These are phyloP conservation scores for Antechinus stuartii DNA, from an alignment of 2,113 vertebrate species.

Conservation along the genomic window DNA sequence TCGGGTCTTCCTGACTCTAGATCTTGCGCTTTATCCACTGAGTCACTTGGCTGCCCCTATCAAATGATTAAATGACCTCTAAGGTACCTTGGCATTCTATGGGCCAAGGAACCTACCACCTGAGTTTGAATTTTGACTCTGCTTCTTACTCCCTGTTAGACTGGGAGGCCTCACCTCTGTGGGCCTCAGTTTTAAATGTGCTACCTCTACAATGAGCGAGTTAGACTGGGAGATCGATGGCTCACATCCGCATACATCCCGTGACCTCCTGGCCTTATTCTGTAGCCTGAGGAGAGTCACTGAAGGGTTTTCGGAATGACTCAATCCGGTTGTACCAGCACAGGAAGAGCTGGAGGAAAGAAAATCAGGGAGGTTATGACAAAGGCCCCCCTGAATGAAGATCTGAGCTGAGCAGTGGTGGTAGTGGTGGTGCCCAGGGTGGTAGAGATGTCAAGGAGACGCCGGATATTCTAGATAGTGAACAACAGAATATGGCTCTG, in stretches of 20 bases:
- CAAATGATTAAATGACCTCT: not conserved
- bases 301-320: not conserved
- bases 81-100: not conserved
- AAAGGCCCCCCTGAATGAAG: not conserved
- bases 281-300: not conserved
- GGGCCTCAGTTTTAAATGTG: conserved; percentile 2
- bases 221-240: not conserved
- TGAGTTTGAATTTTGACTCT: not conserved
- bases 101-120: not conserved
- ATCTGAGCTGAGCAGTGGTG: not conserved
- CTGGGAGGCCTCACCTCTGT: conserved; percentile 5
- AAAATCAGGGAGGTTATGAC: not conserved
- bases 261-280: not conserved
- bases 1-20: not conserved
- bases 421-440: not conserved
- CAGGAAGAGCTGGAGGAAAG: not conserved
- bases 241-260: not conserved
- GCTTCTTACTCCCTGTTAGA: not conserved
- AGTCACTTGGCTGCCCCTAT: not conserved
- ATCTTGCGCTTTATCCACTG: not conserved
- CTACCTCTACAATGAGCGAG: not conserved
- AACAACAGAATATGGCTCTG: not conserved
- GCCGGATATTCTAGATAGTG: not conserved
- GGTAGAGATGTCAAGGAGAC: not conserved
- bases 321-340: not conserved